Conservation (phyloP, 2,888 invertebrate genomes). For the Epirrita christyi region DNA sequence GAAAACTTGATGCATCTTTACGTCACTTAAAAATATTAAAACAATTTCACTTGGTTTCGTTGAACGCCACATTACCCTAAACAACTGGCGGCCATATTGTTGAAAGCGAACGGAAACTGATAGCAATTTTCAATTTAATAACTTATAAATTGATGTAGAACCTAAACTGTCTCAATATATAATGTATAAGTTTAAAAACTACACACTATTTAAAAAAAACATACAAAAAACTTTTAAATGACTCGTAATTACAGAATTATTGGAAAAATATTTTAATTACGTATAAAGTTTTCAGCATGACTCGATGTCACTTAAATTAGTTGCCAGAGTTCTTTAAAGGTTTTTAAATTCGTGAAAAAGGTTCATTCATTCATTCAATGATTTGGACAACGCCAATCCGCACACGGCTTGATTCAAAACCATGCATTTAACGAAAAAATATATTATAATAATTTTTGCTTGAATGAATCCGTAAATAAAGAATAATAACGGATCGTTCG, state of each 20-base stretch:
- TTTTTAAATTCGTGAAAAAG: not conserved
- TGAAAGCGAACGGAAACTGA: constrained; percentile 77
- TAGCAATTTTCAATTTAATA: constrained; percentile 53
- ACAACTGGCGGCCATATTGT: constrained; percentile 85
- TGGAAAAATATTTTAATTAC: not conserved
- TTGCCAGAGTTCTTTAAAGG: constrained; percentile 7
- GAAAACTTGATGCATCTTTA: constrained; percentile 80
- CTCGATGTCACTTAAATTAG: constrained; percentile 14
- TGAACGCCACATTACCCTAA: constrained; percentile 85
- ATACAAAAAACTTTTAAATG: not conserved
- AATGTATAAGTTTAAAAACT: not conserved
- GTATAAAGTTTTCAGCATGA: constrained; percentile 18
- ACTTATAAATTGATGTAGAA: constrained; percentile 33
- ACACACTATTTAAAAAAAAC: not conserved
- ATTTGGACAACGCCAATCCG: too few species aligned
- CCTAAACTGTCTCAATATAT: not conserved
- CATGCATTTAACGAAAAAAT: too few species aligned
- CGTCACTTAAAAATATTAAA: constrained; percentile 77
- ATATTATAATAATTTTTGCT: too few species aligned
- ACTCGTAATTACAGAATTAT: not conserved
- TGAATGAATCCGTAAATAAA: too few species aligned
- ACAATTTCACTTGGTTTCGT: constrained; percentile 82
- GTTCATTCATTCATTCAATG: not conserved
- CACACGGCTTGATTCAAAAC: too few species aligned
- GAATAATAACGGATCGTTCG: too few species aligned